Base-by-base conservation (phyloP, 2,797 vertebrate species). In the Octomys mimax region DNA sequence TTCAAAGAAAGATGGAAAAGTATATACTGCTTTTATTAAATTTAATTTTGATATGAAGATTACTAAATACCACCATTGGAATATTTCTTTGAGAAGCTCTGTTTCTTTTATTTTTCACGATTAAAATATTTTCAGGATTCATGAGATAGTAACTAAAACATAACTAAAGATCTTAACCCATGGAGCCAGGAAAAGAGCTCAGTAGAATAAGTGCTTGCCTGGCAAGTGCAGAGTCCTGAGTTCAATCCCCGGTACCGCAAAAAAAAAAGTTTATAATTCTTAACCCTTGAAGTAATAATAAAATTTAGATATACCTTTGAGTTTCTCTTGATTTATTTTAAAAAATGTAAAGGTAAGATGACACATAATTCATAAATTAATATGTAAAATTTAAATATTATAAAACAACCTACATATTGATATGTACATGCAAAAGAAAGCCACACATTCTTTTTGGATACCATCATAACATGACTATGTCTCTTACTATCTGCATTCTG, bases 281-380 rank as follows among this genome's bases (percentile, higher is more conserved):
- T n/a, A n/a, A n/a, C 39, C 16, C 28, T 77, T 21, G 0, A 31
- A 57, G 46, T 70, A 64, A 77, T 52, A 87, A 59, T 71, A 33
- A 61, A 90, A 82, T 84, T 79, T 82, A 86, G 75, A 62, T 57
- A 39, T 26, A 42, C 26, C 14, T 62, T 88, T 57, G 5, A 31
- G n/a, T 93, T 62, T 73, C 9, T 89, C 39, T 78, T 70, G 13
- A 78, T 94, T 89, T 94, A 46, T 46, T 89, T 92, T 83, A 36
- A 46, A 91, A 79, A 70, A 7, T 39, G 42, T 93, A 93, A 81
- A 22, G 39, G 66, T 85, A 31, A 73, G 31, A 71, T 83, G 31
- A 24, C 39, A n/a, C 1, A 54, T 57, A 94, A 81, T 68, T 39
- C 16, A 49, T 21, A 91, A 54, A 54, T 54, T 16, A 16, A 54